Percentiles rank a stretch among this genome's conserved stretches.
phyloP scores from a whole-genome alignment of 2,797 vertebrate species.

The Acanthopagrus latus region DNA sequence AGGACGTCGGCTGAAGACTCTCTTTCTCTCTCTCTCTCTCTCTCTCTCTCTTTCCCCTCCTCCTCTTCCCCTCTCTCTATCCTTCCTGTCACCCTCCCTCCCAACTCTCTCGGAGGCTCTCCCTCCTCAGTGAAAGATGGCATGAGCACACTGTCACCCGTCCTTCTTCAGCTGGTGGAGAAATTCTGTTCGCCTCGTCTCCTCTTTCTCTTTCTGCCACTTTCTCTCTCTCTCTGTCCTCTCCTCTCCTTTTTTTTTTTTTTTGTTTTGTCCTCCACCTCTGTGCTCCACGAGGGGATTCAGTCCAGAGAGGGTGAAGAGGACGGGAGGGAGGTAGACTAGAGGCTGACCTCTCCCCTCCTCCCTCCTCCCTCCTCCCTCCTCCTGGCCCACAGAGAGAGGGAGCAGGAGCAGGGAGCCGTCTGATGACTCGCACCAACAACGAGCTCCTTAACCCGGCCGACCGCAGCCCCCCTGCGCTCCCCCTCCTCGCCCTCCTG shows the following conservation, averaged over 20 bases:
- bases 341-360: constrained; percentile 68
- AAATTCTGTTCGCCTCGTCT: constrained; percentile 27
- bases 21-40: constrained; percentile 51
- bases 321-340: constrained; percentile 51
- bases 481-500: constrained; percentile 11
- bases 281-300: constrained; percentile 38
- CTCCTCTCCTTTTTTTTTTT: constrained; percentile 5
- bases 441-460: constrained; percentile 64
- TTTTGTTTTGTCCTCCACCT: constrained; percentile 11
- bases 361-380: constrained; percentile 23
- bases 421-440: constrained; percentile 81
- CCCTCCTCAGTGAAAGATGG: constrained; percentile 70
- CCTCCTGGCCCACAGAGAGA: constrained; percentile 49
- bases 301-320: constrained; percentile 53
- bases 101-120: constrained; percentile 68
- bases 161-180: constrained; percentile 57
- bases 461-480: constrained; percentile 38
- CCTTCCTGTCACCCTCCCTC: constrained; percentile 61
- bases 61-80: constrained; percentile 39
- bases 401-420: constrained; percentile 63
- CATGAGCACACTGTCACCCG: constrained; percentile 71
- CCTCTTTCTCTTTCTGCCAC: constrained; percentile 25
- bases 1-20: constrained; percentile 67
- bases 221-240: constrained; percentile 1
- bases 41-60: constrained; percentile 52